phyloP scores from a whole-genome alignment of 2,888 invertebrate species.

The Rhamphomyia laevipes region DNA sequence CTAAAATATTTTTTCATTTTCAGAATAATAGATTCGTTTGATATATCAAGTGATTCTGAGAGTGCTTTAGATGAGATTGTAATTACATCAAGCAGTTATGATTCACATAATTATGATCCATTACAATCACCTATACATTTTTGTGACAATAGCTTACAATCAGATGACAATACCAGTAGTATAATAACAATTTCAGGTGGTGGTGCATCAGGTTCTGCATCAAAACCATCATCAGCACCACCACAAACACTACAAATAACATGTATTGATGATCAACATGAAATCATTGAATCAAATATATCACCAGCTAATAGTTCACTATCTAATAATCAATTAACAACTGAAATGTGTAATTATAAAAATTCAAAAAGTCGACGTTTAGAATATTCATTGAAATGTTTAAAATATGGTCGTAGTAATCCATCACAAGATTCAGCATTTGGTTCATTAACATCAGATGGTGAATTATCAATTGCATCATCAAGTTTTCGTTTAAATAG shows the following conservation, averaged over 20 bases:
- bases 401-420: constrained; percentile 37
- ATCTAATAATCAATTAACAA: constrained; percentile 34
- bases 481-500: constrained; percentile 37
- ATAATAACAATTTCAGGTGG: background rate
- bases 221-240: constrained; percentile 10
- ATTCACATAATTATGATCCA: constrained; percentile 26
- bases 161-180: constrained; percentile 30
- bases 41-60: constrained; percentile 37
- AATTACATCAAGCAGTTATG: constrained; percentile 26
- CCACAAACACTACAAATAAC: constrained; percentile 17
- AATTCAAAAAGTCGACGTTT: constrained; percentile 37
- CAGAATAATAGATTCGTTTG: constrained; percentile 38
- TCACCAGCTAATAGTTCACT: constrained; percentile 17
- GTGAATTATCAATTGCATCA: constrained; percentile 36
- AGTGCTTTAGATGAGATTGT: constrained; percentile 37
- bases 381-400: constrained; percentile 36
- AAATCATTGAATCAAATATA: constrained; percentile 17
- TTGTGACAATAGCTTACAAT: constrained; percentile 34
- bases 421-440: constrained; percentile 39
- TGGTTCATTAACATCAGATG: constrained; percentile 35
- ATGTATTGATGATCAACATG: background rate
- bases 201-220: background rate
- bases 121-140: constrained; percentile 35
- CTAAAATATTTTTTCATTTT: constrained; percentile 13
- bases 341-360: constrained; percentile 36